phyloP scores from a whole-genome alignment of 2,113 vertebrate genomes.

The Beaufortia kweichowensis region DNA sequence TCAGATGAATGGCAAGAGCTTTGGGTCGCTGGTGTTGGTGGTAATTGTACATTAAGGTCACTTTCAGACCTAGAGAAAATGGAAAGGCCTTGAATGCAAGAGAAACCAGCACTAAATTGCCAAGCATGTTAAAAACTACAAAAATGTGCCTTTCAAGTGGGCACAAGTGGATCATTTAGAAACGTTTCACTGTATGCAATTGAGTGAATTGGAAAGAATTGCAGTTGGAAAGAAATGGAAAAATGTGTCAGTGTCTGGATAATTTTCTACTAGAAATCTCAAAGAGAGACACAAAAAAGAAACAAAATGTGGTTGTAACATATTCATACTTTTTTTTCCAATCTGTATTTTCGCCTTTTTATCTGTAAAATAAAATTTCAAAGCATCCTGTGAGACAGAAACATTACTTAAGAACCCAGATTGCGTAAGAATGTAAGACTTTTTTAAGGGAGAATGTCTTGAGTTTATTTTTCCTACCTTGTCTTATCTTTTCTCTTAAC shows the following conservation, averaged over 20 bases:
- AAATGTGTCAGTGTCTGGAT: background rate
- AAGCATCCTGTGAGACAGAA: too few species aligned
- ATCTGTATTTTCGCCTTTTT: too few species aligned
- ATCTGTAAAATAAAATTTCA: too few species aligned
- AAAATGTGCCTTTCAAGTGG: background rate
- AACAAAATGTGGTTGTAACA: background rate
- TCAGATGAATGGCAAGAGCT: background rate
- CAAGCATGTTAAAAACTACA: constrained; percentile 1
- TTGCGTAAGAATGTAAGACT: too few species aligned
- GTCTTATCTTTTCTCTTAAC: too few species aligned
- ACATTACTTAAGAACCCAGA: too few species aligned
- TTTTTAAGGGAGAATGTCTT: too few species aligned
- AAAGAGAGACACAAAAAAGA: background rate
- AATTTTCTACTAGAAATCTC: background rate
- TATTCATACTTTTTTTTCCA: background rate
- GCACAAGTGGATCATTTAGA: background rate
- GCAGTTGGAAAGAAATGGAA: too few species aligned
- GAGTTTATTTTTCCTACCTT: too few species aligned
- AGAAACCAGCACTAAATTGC: background rate
- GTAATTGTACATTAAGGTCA: constrained; percentile 1
- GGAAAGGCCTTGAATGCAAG: background rate
- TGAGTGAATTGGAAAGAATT: background rate
- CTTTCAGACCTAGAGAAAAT: background rate
- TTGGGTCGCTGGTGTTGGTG: background rate
- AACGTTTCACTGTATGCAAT: background rate